Evolutionary conservation across 2,888 invertebrate species (phyloP).

Genomic region (Cerceris ruficornis): DNA sequence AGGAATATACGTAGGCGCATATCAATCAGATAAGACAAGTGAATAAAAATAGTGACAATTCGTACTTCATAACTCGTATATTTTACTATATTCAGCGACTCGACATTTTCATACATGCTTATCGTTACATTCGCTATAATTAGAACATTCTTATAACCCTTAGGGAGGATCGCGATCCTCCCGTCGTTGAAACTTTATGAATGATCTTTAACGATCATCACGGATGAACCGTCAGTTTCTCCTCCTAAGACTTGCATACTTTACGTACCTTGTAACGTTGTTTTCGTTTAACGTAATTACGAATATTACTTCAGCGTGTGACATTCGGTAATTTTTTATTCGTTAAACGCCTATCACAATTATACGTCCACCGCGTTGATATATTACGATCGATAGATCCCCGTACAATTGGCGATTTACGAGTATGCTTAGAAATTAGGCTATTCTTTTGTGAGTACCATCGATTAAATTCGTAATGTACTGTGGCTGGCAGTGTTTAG

Average conservation of each 20-base stretch:
- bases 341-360: constrained; percentile 22
- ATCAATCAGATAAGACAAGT: neutral
- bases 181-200: constrained; percentile 21
- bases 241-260: constrained; percentile 14
- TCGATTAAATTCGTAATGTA: constrained; percentile 77
- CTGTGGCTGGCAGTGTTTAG: constrained; percentile 76
- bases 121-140: constrained; percentile 64
- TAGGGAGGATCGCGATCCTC: constrained; percentile 26
- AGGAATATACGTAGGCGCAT: neutral
- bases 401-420: constrained; percentile 48
- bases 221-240: constrained; percentile 35
- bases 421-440: constrained; percentile 56
- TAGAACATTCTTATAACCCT: constrained; percentile 52
- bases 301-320: constrained; percentile 27
- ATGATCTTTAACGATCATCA: constrained; percentile 36
- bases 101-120: constrained; percentile 68
- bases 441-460: constrained; percentile 65
- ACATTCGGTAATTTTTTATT: constrained; percentile 36
- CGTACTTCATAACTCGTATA: constrained; percentile 62
- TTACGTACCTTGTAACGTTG: constrained; percentile 3
- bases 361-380: neutral
- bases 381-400: constrained; percentile 24
- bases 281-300: constrained; percentile 22
- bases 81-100: constrained; percentile 63
- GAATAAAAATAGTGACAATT: neutral